phyloP scores from a whole-genome alignment of 2,113 vertebrate genomes.

The Dipodomys stephensi region DNA sequence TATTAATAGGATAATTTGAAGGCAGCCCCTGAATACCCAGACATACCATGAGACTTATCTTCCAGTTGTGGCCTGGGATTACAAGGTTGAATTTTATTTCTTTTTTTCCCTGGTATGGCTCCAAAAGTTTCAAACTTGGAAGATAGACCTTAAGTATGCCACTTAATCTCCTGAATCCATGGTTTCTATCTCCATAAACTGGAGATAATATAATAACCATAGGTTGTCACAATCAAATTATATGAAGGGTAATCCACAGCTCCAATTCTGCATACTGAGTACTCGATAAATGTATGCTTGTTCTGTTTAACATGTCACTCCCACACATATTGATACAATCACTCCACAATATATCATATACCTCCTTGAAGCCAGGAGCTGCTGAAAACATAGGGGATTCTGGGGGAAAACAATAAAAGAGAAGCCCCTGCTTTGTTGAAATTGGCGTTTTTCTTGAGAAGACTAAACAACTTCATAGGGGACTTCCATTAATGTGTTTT shows the following conservation, averaged over 20 bases:
- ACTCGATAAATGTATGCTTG: neutral
- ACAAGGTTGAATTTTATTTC: neutral
- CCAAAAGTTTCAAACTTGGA: neutral
- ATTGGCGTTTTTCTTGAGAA: neutral
- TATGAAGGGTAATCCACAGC: neutral
- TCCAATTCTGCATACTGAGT: neutral
- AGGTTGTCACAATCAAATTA: neutral
- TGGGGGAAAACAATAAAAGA: neutral
- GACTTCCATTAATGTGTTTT: neutral
- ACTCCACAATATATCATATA: neutral
- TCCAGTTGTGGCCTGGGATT: neutral
- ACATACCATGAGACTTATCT: neutral
- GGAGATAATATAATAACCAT: neutral
- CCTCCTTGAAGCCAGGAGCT: neutral
- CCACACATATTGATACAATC: neutral
- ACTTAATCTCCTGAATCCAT: neutral
- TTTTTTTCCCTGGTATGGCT: neutral
- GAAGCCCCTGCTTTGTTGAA: neutral
- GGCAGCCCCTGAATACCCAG: neutral
- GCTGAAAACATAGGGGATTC: neutral
- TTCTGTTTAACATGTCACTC: neutral
- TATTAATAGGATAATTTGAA: neutral
- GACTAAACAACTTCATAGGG: neutral
- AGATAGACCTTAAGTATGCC: neutral
- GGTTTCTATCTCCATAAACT: neutral